Percentiles rank a stretch among this genome's conserved stretches.
Evolutionary conservation across 1,140 invertebrate species (phyloP).

Genomic region (Nixonia krombeini): DNA sequence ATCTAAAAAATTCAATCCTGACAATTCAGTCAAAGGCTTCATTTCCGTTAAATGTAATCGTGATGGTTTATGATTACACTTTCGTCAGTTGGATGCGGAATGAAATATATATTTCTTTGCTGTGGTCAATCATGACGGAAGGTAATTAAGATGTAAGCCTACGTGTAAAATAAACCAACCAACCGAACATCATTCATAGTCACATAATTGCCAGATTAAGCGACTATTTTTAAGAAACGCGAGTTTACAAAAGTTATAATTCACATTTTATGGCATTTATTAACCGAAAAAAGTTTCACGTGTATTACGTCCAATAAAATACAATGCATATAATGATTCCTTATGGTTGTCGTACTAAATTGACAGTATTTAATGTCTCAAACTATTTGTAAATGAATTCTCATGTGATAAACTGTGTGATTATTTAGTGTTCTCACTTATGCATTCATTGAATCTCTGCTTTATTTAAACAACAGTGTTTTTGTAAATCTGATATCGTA

Average conservation of each 20-base stretch:
- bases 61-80: constrained; percentile 29
- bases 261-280: too few species aligned
- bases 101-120: constrained; percentile 34
- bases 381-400: too few species aligned
- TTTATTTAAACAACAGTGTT: too few species aligned
- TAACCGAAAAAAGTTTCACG: too few species aligned
- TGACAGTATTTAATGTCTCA: too few species aligned
- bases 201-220: constrained; percentile 26
- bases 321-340: too few species aligned
- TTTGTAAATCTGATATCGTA: too few species aligned
- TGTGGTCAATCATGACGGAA: constrained; percentile 32
- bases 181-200: constrained; percentile 33
- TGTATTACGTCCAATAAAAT: too few species aligned
- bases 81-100: constrained; percentile 29
- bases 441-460: too few species aligned
- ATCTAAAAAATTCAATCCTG: constrained; percentile 31
- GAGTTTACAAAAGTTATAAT: not conserved
- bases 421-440: too few species aligned
- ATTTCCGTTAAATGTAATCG: constrained; percentile 34
- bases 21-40: constrained; percentile 29
- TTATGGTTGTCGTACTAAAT: too few species aligned
- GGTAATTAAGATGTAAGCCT: constrained; percentile 36
- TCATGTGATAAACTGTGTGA: too few species aligned
- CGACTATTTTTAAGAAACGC: constrained; percentile 5
- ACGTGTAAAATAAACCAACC: constrained; percentile 42